Base-by-base conservation (phyloP, 1,140 invertebrate genomes). In the Camponotus pennsylvanicus region DNA sequence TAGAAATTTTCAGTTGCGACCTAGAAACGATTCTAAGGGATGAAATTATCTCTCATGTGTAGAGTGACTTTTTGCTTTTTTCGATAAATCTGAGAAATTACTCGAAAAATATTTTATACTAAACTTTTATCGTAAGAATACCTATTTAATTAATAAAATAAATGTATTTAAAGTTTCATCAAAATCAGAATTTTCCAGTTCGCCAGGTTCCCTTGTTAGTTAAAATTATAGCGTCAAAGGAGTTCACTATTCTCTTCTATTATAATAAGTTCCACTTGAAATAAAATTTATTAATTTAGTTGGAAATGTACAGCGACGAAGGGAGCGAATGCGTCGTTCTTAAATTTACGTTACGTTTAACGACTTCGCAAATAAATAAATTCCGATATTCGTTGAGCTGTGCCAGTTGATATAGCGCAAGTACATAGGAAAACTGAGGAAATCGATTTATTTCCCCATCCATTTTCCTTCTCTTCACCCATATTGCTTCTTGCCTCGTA, bases 301-400 rank as follows among this genome's bases (percentile, higher is more conserved):
- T 3, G 67, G 67, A 71, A 52, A 71, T 21, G 27, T 4, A 32
- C 15, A 73, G 6, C 13, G 63, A 57, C 15, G 13, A 45, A n/a
- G 55, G n/a, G 27, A 42, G 37, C 7, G 37, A 73, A 21, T 32
- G 37, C 37, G 49, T 73, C 42, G 13, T 42, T 83, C 32, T 21
- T 42, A 45, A 52, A 52, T 45, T 45, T 73, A n/a, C 55, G 40
- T 61, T 15, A 61, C 13, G 21, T 42, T 42, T 64, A 64, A 80
- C 21, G 57, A n/a, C 11, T 34, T 40, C 15, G 79, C 69, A 83
- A 83, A 83, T 83, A 83, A 75, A 83, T 83, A 63, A 32, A 52
- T 5, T 32, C 6, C 37, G 52, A 45, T 80, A 21, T 15, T 45
- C 6, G 27, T 71, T 71, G 52, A 83, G 40, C 66, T 27, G 66